Evolutionary conservation across 2,888 invertebrate species (phyloP), one percentile per base, ranked within the genome.

Genomic region (Eledona agricola): DNA sequence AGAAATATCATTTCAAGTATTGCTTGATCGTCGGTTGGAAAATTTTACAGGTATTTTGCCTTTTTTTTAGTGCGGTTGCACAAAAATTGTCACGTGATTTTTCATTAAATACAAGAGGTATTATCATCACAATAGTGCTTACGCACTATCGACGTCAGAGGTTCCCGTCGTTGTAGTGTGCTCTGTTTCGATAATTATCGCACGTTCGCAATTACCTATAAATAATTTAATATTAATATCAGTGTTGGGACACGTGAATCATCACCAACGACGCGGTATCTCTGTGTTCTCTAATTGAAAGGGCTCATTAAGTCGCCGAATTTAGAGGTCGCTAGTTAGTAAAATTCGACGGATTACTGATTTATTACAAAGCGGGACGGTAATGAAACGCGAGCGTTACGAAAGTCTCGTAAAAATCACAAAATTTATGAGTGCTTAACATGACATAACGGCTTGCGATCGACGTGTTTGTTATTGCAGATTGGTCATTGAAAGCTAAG

Each of bases 81-180:
- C 4, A 15, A n/a, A 31, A 31, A 16, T 7, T 12, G 16, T 31
- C 32, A 31, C 32, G 32, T 31, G 32, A 17, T 15, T 11, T 11
- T 10, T 31, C 7, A 31, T 31, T 9, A 31, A 16, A 31, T 31
- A 16, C 7, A 15, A 31, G 13, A 25, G 38, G 6, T 19, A 29
- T 29, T 42, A 42, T 20, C 29, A 15, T 29, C 20, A 42, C 20
- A 20, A 25, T 28, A 9, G 4, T 31, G 45, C 31, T 45, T 45
- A 45, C 45, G 45, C 45, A 45, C 45, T 9, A 31, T 2, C 2
- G 23, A 45, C 45, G 45, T 45, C 45, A 31, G 32, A 16, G 45
- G 25, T n/a, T 45, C 32, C 25, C 38, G 16, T 28, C 12, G n/a
- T 40, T 26, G 19, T 29, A 40, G 20, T 42, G 32, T 32, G 7